These are phyloP conservation scores for Sympetrum striolatum DNA, from an alignment of 2,888 invertebrate species.

Conservation along the genomic window DNA sequence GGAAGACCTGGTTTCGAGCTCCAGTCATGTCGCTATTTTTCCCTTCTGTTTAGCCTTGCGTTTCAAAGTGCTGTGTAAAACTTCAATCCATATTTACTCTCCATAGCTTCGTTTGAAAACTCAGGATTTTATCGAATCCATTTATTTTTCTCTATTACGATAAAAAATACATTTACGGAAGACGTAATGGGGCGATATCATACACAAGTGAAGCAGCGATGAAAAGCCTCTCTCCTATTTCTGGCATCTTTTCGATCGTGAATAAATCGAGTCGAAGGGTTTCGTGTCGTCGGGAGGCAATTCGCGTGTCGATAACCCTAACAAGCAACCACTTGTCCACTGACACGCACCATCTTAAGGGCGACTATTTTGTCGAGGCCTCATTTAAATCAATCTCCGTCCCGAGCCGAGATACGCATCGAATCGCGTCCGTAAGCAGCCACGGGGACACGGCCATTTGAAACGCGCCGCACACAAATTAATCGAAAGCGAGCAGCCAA, in stretches of 20 bases:
- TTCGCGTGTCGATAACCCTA: conserved; percentile 34
- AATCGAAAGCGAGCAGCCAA: conserved; percentile 3
- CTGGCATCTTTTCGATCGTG: not conserved
- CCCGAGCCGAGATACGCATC: not conserved
- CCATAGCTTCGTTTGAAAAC: too few species aligned
- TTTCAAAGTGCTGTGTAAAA: too few species aligned
- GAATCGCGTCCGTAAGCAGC: not conserved
- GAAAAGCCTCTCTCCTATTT: not conserved
- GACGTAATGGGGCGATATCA: too few species aligned
- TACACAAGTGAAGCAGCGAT: too few species aligned
- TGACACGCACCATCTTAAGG: not conserved
- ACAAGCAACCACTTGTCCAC: not conserved
- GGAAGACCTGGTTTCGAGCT: too few species aligned
- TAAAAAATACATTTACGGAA: too few species aligned
- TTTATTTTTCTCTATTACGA: too few species aligned
- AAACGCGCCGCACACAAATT: not conserved
- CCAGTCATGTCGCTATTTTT: too few species aligned
- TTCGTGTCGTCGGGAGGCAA: not conserved
- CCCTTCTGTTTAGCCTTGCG: too few species aligned
- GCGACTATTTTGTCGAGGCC: conserved; percentile 4
- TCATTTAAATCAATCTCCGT: conserved; percentile 40
- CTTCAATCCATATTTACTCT: too few species aligned
- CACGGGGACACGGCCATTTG: not conserved
- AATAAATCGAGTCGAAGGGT: conserved; percentile 5
- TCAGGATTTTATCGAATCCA: too few species aligned